Evolutionary conservation across 2,888 invertebrate species (phyloP), one percentile per base, ranked within the genome.

Genomic region (Drosophila mimica): DNA sequence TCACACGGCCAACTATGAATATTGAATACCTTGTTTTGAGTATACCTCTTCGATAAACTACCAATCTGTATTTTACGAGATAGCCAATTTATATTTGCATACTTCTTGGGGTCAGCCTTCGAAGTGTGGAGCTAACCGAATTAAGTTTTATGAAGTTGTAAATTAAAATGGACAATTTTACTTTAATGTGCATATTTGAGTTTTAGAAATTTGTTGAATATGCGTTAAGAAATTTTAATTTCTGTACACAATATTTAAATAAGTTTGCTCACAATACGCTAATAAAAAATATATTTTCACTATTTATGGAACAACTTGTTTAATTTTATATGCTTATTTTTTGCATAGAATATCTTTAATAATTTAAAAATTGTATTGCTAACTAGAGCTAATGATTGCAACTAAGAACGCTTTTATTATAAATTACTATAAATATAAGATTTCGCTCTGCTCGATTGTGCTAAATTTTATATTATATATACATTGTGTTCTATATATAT

Each of bases 51-150:
- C 1, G 8, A 46, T 15, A 15, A 25, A 46, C 20, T 46, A 8
- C 4, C 13, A 25, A 46, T 46, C 15, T 4, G 15, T 20, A 46
- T 46, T 46, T 46, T 46, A 11, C 20, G 20, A 20, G 43, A 43
- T 20, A 11, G 2, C 43, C 20, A 43, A 20, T 25, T 46, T 46
- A 25, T 8, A 49, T 33, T 40, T 38, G 48, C 48, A 54, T 54
- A 68, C 70, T 68, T 68, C 40, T 49, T 13, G 28, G 56, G 20
- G 38, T 20, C 48, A 17, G 28, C 9, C 8, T 3, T 9, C 49
- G 9, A 28, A 49, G 9, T 28, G 25, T 28, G 6, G 6, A 2
- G 25, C 11, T 43, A 43, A 8, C 13, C 20, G 15, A 20, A 7
- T 15, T 20, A 15, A 46, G 7, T 46, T 4, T 7, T 46, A 7